Conservation (phyloP, 2,888 invertebrate species). For the Octonoba sinensis region DNA sequence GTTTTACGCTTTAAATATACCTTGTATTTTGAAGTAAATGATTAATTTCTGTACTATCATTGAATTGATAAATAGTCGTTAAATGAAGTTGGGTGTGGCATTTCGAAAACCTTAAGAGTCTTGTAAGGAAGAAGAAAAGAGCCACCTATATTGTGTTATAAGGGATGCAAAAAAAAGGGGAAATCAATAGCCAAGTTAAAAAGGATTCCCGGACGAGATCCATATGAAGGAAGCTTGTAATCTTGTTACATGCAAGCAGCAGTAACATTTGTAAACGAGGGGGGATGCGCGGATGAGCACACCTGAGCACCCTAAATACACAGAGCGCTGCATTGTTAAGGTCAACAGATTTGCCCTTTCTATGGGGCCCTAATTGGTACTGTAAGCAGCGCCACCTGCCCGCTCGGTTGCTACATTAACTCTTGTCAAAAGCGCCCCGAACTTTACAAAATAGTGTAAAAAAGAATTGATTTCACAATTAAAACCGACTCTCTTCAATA, state of each 20-base stretch:
- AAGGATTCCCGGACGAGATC: neutral
- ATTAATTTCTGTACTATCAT: no score
- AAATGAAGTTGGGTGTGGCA: no score
- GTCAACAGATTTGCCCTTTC: constrained; percentile 27
- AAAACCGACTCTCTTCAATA: no score
- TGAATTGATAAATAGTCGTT: no score
- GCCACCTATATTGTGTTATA: no score
- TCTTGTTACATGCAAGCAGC: constrained; percentile 14
- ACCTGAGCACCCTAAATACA: constrained; percentile 25
- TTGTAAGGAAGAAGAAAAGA: no score
- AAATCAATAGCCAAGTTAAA: no score
- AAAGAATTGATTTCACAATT: no score
- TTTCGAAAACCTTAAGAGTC: no score
- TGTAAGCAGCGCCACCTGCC: constrained; percentile 19
- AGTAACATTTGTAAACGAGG: constrained; percentile 2
- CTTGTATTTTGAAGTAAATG: no score
- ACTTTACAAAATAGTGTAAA: neutral
- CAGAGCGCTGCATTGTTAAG: constrained; percentile 12
- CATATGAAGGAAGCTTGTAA: constrained; percentile 2
- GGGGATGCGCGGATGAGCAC: neutral
- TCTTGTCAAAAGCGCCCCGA: neutral
- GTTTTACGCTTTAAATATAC: no score
- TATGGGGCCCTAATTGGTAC: constrained; percentile 6
- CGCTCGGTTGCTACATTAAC: neutral
- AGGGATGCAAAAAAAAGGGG: no score